Base-by-base conservation (phyloP, 2,888 invertebrate species). In the Pseudanteris insignis region DNA sequence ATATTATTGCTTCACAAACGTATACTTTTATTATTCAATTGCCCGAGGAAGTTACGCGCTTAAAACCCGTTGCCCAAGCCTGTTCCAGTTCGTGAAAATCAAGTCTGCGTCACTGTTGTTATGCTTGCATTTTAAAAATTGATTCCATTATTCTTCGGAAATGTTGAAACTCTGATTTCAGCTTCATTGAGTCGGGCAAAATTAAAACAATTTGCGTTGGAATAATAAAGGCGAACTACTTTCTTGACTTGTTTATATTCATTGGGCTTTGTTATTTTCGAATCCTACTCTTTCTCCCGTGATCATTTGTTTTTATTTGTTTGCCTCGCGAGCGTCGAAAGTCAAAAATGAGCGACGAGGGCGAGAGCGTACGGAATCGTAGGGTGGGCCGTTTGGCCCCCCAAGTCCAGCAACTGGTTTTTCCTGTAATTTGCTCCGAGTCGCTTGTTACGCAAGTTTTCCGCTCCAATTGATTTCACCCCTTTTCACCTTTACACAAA, bases 371-470 rank as follows among this genome's bases (percentile, higher is more conserved):
- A 43, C 7, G 40, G 44, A 33, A 29, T 48, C 14, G 43, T 48
- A 30, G 21, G 38, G 41, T 40, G 43, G 34, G 10, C 30, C 41
- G 58, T 41, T 26, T 34, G 29, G 21, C 12, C 25, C 26, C 44
- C 32, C 29, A 9, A 25, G 34, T 55, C 59, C 64, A 63, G 67
- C 64, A 69, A 70, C 66, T 63, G 67, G 67, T 72, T 74, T 75
- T 73, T 73, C 70, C 71, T 69, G 68, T 73, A 76, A 74, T 77
- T 75, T 73, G 68, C 69, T 67, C 67, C 63, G 69, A 66, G 70
- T 69, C 67, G 72, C 75, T 76, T 73, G 75, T 76, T 77, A 77
- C 75, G 67, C 68, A 72, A 74, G 72, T 76, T 77, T 77, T 75
- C 70, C 70, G 68, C 73, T 72, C 74, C 74, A 75, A 76, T 77